A percentile compares a stretch with the other conserved stretches of the same genome.
Evolutionary conservation across 2,888 invertebrate species (phyloP).

Genomic region (Plagodis pulveraria): DNA sequence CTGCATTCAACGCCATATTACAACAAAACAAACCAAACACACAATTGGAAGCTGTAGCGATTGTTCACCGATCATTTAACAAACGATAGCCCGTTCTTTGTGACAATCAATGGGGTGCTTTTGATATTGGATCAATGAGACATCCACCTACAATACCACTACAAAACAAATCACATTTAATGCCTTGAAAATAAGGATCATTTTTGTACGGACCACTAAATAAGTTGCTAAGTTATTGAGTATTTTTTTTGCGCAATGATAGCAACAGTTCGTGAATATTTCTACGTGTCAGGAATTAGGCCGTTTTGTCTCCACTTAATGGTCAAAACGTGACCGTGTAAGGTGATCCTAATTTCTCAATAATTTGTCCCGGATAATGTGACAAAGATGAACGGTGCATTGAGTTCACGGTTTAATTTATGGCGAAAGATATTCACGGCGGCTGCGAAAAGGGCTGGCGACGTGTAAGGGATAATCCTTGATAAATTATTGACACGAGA

Average conservation of each 20-base stretch:
- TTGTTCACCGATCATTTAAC: slow-evolving; percentile 76
- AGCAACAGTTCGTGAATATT: slow-evolving; percentile 78
- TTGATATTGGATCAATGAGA: slow-evolving; percentile 76
- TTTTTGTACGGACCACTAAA: slow-evolving; percentile 25
- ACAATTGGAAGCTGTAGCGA: slow-evolving; percentile 63
- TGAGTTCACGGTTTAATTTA: slow-evolving; percentile 68
- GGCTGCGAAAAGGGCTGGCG: slow-evolving; percentile 46
- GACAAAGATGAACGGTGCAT: slow-evolving; percentile 73
- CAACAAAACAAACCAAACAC: slow-evolving; percentile 49
- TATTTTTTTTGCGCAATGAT: slow-evolving; percentile 82
- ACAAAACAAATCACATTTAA: slow-evolving; percentile 26
- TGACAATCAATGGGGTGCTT: slow-evolving; percentile 77
- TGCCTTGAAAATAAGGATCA: slow-evolving; percentile 38
- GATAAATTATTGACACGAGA: slow-evolving; percentile 44
- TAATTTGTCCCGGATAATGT: slow-evolving; percentile 72
- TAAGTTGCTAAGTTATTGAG: slow-evolving; percentile 37
- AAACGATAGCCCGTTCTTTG: slow-evolving; percentile 73
- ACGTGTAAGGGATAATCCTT: slow-evolving; percentile 43
- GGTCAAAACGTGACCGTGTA: slow-evolving; percentile 80
- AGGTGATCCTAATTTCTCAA: slow-evolving; percentile 73
- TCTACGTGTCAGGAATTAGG: slow-evolving; percentile 78
- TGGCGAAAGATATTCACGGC: slow-evolving; percentile 45
- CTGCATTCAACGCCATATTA: slow-evolving; percentile 32
- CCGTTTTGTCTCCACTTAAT: slow-evolving; percentile 82
- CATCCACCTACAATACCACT: slow-evolving; percentile 46